phyloP scores from a whole-genome alignment of 2,888 invertebrate species.

The Lasius fuliginosus region DNA sequence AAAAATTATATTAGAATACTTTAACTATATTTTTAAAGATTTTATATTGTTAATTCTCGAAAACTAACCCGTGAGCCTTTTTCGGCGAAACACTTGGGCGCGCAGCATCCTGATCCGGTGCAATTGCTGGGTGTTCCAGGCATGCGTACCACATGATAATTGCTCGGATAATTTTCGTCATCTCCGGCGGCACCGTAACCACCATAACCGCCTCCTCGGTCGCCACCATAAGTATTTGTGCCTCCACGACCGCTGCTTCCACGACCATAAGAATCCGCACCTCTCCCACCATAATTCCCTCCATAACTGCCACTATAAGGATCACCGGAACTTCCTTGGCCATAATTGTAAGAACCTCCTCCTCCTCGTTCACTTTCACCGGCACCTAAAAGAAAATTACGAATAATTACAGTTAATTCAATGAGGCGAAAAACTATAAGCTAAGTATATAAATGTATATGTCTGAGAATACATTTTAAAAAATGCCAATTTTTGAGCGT shows the following conservation, averaged over 20 bases:
- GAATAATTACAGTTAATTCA: background rate
- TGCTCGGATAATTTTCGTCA: constrained; percentile 83
- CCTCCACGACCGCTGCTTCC: constrained; percentile 23
- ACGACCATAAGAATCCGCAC: constrained; percentile 9
- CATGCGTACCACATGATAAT: constrained; percentile 87
- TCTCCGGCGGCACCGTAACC: constrained; percentile 67
- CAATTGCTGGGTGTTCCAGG: constrained; percentile 89
- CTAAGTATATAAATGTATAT: background rate
- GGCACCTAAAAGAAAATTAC: constrained; percentile 19
- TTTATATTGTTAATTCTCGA: background rate
- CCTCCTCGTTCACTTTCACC: constrained; percentile 40
- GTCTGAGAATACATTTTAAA: background rate
- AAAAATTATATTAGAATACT: background rate
- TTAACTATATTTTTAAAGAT: background rate
- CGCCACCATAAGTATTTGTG: constrained; percentile 40
- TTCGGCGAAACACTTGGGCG: constrained; percentile 95
- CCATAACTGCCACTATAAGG: constrained; percentile 56
- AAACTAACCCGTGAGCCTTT: constrained; percentile 92
- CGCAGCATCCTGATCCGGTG: constrained; percentile 90
- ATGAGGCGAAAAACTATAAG: background rate
- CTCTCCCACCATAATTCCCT: constrained; percentile 15
- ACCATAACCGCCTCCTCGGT: constrained; percentile 35
- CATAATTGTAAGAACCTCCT: constrained; percentile 56
- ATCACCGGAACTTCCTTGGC: constrained; percentile 63
- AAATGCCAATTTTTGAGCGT: background rate